A percentile compares a stretch with the other conserved stretches of the same genome.
phyloP scores from a whole-genome alignment of 1,140 invertebrate species.

The Lepidurus arcticus region DNA sequence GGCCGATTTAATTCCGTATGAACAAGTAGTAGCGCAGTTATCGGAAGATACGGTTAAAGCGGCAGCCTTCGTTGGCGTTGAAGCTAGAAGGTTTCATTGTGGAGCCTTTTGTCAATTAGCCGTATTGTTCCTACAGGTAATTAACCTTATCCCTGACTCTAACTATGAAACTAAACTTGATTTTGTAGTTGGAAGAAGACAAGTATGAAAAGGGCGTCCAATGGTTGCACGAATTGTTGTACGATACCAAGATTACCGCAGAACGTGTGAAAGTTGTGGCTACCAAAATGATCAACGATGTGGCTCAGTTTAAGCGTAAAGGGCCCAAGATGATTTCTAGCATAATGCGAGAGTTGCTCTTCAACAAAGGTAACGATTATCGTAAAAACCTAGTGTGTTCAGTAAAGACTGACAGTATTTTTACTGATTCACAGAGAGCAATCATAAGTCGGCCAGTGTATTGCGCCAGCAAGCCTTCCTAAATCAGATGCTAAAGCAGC shows the following conservation, averaged over 20 bases:
- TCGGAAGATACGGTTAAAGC: constrained; percentile 30
- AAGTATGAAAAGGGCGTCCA: constrained; percentile 69
- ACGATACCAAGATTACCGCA: constrained; percentile 59
- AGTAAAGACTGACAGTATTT: not conserved
- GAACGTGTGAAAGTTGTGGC: constrained; percentile 69
- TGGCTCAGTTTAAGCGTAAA: constrained; percentile 61
- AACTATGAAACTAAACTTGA: constrained; percentile 26
- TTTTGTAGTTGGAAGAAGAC: constrained; percentile 61
- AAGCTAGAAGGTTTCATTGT: constrained; percentile 52
- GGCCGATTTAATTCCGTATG: constrained; percentile 41
- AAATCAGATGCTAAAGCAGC: constrained; percentile 54
- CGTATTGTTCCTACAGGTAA: constrained; percentile 50
- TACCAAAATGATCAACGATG: constrained; percentile 68
- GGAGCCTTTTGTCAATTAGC: constrained; percentile 57
- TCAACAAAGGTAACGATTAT: constrained; percentile 51
- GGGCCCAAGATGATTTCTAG: constrained; percentile 55
- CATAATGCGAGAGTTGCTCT: constrained; percentile 58
- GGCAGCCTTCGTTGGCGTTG: constrained; percentile 37
- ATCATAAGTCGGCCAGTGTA: constrained; percentile 60
- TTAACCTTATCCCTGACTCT: constrained; percentile 46
- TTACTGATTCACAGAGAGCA: constrained; percentile 56
- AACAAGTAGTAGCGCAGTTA: constrained; percentile 32
- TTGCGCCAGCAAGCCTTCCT: constrained; percentile 72
- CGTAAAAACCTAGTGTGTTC: too few relatives aligned
- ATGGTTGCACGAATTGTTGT: constrained; percentile 71